Conservation (phyloP, 2,113 vertebrate species). For the Atlantisia rogersi region DNA sequence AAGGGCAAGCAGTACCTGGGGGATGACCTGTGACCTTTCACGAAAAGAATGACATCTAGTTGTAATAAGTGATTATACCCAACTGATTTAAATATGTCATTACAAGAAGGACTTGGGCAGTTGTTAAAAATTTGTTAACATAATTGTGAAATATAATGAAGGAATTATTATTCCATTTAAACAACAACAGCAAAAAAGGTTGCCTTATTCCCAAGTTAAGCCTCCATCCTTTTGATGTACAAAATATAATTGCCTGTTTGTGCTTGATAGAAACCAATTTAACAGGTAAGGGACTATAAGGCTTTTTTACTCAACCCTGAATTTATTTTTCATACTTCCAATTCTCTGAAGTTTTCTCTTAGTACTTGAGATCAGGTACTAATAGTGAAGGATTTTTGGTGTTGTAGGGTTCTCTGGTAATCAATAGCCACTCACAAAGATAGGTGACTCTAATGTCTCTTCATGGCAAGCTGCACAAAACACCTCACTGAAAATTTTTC, state of each 20-base stretch:
- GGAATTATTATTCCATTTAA: conserved; percentile 46
- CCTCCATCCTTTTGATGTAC: background rate
- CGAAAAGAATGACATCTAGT: conserved; percentile 1
- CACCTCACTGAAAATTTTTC: background rate
- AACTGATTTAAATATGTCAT: conserved; percentile 28
- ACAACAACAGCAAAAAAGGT: conserved; percentile 8
- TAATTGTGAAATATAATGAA: conserved; percentile 43
- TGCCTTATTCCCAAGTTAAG: background rate
- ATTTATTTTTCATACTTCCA: background rate
- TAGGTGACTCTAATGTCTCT: background rate
- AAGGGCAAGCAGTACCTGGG: background rate
- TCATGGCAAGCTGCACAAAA: background rate
- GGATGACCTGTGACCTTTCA: conserved; percentile 53
- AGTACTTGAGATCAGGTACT: background rate
- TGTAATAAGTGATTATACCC: conserved; percentile 23
- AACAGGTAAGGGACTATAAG: background rate
- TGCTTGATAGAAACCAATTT: background rate
- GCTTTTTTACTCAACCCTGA: background rate
- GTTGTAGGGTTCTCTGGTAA: background rate
- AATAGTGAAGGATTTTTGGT: background rate
- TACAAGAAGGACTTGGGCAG: conserved; percentile 8
- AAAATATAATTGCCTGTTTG: background rate
- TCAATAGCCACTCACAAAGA: background rate
- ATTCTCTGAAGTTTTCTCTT: background rate
- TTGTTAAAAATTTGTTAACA: conserved; percentile 51